Evolutionary conservation across 53 echinoderm and acorn worm genomes (phyloP).

Genomic region (Paelopatides confundens): DNA sequence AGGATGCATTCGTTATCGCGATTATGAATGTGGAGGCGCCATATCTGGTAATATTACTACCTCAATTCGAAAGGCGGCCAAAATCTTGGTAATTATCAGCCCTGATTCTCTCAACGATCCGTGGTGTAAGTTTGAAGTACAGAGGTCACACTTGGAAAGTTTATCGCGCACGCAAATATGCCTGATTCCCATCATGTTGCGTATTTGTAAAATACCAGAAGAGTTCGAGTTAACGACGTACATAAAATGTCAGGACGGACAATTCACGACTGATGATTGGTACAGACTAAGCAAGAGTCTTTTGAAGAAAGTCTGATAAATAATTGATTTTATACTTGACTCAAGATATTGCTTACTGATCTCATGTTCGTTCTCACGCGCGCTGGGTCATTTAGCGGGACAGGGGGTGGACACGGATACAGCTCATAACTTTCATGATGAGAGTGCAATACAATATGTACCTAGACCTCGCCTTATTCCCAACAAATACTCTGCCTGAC

Average conservation of each 20-base stretch:
- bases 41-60: slow-evolving; percentile 81
- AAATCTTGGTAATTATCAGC: slow-evolving; percentile 72
- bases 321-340: background rate
- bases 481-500: too few species aligned
- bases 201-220: slow-evolving; percentile 73
- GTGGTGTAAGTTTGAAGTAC: slow-evolving; percentile 93
- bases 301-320: slow-evolving; percentile 33
- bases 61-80: slow-evolving; percentile 75
- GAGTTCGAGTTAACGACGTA: slow-evolving; percentile 83
- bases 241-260: slow-evolving; percentile 85
- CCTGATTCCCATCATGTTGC: slow-evolving; percentile 83
- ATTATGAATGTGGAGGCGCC: slow-evolving; percentile 84
- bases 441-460: too few species aligned
- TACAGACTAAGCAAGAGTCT: slow-evolving; percentile 73
- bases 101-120: slow-evolving; percentile 82
- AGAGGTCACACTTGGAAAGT: slow-evolving; percentile 70
- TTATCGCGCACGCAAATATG: slow-evolving; percentile 53
- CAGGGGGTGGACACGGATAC: too few species aligned
- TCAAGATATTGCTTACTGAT: background rate
- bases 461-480: too few species aligned
- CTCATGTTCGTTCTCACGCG: too few species aligned
- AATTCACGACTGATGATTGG: slow-evolving; percentile 85
- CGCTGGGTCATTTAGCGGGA: too few species aligned
- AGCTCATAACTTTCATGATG: too few species aligned
- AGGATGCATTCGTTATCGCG: slow-evolving; percentile 85